Percentiles rank a stretch among this genome's conserved stretches.
These are phyloP conservation scores for Hydrochoerus hydrochaeris DNA, from an alignment of 2,113 vertebrate genomes.

Conservation along the genomic window DNA sequence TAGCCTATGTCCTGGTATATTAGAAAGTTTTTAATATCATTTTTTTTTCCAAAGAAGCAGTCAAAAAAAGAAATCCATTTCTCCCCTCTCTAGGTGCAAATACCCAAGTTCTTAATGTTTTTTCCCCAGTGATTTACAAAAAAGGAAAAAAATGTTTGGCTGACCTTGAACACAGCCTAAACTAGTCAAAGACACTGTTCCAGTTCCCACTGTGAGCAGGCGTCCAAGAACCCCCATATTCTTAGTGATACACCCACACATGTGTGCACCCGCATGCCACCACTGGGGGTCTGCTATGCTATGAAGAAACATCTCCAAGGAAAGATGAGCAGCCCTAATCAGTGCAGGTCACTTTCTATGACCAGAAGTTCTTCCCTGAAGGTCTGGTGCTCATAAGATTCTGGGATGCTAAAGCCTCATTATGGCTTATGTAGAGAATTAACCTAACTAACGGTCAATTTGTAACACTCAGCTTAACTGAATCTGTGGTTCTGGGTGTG, in stretches of 20 bases:
- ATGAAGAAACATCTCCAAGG: neutral
- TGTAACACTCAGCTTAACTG: neutral
- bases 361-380: neutral
- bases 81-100: neutral
- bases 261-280: neutral
- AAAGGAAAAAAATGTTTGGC: neutral
- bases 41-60: neutral
- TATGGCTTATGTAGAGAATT: neutral
- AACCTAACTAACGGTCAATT: neutral
- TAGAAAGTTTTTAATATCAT: slow-evolving; percentile 1
- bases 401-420: neutral
- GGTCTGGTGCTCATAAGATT: neutral
- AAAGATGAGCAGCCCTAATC: neutral
- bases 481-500: neutral
- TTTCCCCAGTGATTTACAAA: neutral
- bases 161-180: slow-evolving; percentile 3
- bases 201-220: neutral
- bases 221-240: neutral
- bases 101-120: neutral
- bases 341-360: neutral
- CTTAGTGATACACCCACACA: neutral
- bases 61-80: neutral
- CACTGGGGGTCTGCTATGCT: neutral
- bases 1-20: neutral
- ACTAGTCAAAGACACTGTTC: neutral